These are phyloP conservation scores for Gymnorhina tibicen DNA, from an alignment of 2,113 vertebrate species.

Conservation along the genomic window DNA sequence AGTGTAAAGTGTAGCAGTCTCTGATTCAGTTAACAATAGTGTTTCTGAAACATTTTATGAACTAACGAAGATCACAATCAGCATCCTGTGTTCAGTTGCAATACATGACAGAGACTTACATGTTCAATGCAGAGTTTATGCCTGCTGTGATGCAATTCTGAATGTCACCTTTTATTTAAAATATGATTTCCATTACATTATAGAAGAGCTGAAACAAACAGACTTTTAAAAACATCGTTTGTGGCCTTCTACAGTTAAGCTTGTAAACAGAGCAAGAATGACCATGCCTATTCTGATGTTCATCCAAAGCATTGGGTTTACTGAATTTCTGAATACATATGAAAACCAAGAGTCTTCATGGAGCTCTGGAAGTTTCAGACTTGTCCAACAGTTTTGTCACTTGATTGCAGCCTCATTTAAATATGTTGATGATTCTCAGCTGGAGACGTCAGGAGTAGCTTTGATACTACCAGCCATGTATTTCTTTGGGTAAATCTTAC, in stretches of 20 bases:
- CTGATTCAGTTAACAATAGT: background rate
- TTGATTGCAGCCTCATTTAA: background rate
- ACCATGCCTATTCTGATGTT: background rate
- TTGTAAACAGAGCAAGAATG: background rate
- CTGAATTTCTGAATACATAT: background rate
- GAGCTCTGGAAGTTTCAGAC: background rate
- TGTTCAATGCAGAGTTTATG: background rate
- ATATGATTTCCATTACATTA: background rate
- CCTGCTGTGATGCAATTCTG: background rate
- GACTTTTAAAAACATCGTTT: background rate
- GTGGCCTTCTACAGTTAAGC: background rate
- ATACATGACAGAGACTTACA: background rate
- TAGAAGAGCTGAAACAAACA: background rate
- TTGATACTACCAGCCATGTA: background rate
- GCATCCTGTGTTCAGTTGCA: background rate
- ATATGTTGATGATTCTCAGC: background rate
- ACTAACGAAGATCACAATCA: background rate
- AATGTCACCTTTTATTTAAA: background rate
- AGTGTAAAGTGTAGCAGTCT: background rate
- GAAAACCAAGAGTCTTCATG: background rate
- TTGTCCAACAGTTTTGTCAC: background rate
- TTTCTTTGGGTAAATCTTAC: background rate
- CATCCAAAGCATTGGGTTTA: background rate
- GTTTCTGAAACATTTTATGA: background rate
- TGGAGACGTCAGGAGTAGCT: background rate